Conservation (phyloP, 2,888 invertebrate species). For the Amiota communis region DNA sequence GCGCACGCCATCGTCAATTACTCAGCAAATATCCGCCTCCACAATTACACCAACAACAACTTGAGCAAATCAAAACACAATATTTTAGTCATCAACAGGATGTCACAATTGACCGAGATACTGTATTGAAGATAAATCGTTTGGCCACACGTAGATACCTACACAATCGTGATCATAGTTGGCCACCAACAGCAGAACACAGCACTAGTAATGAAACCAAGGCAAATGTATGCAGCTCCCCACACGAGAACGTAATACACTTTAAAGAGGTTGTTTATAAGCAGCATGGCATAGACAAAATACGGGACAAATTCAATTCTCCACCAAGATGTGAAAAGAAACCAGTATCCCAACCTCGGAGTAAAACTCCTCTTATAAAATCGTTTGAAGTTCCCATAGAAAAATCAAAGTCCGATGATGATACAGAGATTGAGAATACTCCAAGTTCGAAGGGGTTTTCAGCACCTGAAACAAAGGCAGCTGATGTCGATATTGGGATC, state of each 20-base stretch:
- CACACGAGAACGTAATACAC: conserved; percentile 56
- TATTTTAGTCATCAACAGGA: conserved; percentile 67
- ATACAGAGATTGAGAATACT: conserved; percentile 31
- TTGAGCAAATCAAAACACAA: conserved; percentile 66
- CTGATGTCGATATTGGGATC: conserved; percentile 67
- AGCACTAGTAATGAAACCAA: too few relatives aligned
- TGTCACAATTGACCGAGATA: conserved; percentile 70
- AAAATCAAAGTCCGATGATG: background rate
- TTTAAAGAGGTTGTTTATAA: conserved; percentile 60
- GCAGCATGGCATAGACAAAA: conserved; percentile 64
- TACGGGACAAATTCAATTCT: conserved; percentile 68
- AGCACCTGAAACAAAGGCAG: conserved; percentile 68
- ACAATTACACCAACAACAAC: conserved; percentile 62
- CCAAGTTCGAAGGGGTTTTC: conserved; percentile 60
- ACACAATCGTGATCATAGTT: conserved; percentile 70
- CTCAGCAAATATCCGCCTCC: conserved; percentile 53
- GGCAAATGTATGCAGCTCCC: conserved; percentile 47
- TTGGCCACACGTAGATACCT: conserved; percentile 66
- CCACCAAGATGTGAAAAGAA: conserved; percentile 34
- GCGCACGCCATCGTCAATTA: conserved; percentile 60
- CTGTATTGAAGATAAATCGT: conserved; percentile 72
- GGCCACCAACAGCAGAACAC: conserved; percentile 62
- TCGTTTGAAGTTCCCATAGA: background rate
- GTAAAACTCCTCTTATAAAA: conserved; percentile 4
- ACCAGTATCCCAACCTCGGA: conserved; percentile 16